Conservation (phyloP, 1,140 invertebrate species). For the Brachionus plicatilis region DNA sequence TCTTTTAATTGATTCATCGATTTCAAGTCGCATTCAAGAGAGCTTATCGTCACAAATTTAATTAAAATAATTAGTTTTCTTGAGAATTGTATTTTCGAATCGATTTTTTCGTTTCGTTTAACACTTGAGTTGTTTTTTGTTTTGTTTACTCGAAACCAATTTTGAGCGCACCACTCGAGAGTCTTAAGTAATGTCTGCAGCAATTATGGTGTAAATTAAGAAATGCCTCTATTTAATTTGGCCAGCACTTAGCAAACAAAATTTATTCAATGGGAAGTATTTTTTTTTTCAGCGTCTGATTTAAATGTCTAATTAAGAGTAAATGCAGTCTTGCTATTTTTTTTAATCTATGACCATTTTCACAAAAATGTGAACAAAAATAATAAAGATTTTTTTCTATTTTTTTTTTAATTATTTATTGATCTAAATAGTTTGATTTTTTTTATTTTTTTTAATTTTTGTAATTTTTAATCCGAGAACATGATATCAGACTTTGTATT, state of each 20-base stretch:
- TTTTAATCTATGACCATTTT: background rate
- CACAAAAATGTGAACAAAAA: no score
- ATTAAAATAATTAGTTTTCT: constrained; percentile 3
- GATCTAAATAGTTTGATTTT: no score
- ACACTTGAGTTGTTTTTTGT: background rate
- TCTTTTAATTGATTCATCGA: background rate
- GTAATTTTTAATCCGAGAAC: no score
- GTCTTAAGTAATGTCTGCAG: background rate
- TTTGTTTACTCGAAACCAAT: background rate
- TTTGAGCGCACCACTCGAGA: background rate
- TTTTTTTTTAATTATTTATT: no score
- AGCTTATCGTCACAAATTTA: background rate
- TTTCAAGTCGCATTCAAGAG: background rate
- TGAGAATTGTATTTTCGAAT: background rate
- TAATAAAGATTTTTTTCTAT: no score
- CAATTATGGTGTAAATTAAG: background rate
- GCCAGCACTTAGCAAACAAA: background rate
- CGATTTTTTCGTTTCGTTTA: background rate
- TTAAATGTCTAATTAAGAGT: background rate
- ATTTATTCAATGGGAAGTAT: background rate
- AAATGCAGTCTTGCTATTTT: background rate
- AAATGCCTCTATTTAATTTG: background rate
- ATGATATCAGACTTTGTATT: no score
- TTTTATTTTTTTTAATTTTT: no score
- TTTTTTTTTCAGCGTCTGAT: background rate